Evolutionary conservation across 2,797 vertebrate genomes (phyloP), one percentile per base, ranked within the genome.

Genomic region (Acanthurus tractus): DNA sequence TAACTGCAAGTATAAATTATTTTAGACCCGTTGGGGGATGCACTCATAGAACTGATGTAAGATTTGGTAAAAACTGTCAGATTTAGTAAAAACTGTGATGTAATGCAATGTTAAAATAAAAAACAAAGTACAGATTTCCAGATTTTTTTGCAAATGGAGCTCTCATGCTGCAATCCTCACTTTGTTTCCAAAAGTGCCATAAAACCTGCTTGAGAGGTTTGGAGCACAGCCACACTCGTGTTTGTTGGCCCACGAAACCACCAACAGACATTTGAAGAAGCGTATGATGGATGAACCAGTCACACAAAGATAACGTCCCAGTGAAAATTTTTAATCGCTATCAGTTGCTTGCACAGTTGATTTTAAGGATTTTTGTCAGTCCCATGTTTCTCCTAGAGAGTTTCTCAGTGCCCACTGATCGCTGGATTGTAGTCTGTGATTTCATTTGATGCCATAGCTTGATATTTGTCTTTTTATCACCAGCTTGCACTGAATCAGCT

Each of bases 241-340:
- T 68, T 74, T 68, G 58, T 70, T 18, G 5, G 15, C 62, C 72
- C 42, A 78, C 81, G 44, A 79, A 88, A 78, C 78, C 70, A 79
- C 71, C 61, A 67, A 44, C 72, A 85, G 70, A 85, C 62, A 66
- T 56, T 56, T 7, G 36, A 77, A 71, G 65, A 84, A 84, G 61
- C 2, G 3, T 23, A 58, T 89, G 89, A 93, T 82, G 80, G 86
- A 94, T 88, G 86, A 90, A 87, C 61, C 75, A 17, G 63, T 88
- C 78, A 45, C 70, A 79, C 64, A 65, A 57, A 53, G 79, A 89
- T 82, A 87, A 89, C 68, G 72, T 91, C 84, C 86, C 72, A 55
- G 82, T 81, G 83, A 87, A 90, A 88, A 85, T 75, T 83, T 94
- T 93, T 90, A 90, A 94, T 92, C 79, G 20, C 80, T 81, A 87